Conservation (phyloP, 2,888 invertebrate species). For the Cantharis rufa region DNA sequence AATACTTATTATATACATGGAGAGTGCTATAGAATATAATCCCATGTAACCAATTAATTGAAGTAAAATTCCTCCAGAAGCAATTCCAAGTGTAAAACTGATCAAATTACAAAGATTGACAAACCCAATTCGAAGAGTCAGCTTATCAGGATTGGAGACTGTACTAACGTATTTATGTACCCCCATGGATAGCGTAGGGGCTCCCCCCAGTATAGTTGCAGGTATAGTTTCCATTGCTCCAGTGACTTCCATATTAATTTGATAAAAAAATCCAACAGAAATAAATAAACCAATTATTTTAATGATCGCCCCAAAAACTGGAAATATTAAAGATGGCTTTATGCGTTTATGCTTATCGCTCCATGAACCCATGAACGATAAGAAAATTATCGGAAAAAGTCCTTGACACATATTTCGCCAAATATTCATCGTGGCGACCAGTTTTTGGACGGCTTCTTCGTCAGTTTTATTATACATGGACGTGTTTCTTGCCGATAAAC, state of each 20-base stretch:
- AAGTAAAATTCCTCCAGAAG: not conserved
- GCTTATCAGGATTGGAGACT: not conserved
- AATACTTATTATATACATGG: not conserved
- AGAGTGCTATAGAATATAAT: not conserved
- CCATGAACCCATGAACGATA: not conserved
- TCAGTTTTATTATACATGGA: not conserved
- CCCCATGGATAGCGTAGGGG: not conserved
- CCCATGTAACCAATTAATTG: not conserved
- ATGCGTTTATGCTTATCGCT: not conserved
- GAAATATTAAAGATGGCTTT: not conserved
- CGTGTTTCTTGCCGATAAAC: not conserved
- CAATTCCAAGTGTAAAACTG: not conserved
- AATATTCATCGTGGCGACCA: not conserved
- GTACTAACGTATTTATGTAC: not conserved
- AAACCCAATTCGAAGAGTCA: not conserved
- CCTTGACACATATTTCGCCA: not conserved
- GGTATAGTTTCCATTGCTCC: not conserved
- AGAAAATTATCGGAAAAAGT: not conserved
- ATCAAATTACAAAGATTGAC: not conserved
- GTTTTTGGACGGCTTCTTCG: not conserved
- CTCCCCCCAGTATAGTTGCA: not conserved
- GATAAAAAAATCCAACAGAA: not conserved
- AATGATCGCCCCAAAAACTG: not conserved
- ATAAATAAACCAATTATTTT: not conserved
- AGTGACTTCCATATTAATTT: not conserved